A percentile compares a stretch with the other conserved stretches of the same genome.
Evolutionary conservation across 2,797 vertebrate genomes (phyloP).

Genomic region (Danionella dracula): DNA sequence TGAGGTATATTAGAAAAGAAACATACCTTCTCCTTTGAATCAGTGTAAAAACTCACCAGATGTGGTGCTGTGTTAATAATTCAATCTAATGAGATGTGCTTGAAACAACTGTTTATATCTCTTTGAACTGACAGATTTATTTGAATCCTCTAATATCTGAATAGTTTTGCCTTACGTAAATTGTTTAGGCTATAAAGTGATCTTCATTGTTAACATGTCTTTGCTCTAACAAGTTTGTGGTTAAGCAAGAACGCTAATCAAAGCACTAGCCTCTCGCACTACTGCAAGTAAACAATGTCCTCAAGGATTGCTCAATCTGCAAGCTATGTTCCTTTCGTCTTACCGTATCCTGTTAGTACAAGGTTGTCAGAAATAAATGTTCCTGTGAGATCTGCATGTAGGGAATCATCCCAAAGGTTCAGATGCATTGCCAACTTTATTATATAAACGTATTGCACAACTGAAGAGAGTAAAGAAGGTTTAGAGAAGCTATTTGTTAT

Average conservation of each 20-base stretch:
- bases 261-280: constrained; percentile 38
- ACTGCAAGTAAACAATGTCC: constrained; percentile 23
- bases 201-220: constrained; percentile 26
- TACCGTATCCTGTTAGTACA: constrained; percentile 17
- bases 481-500: constrained; percentile 32
- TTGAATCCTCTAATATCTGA: background rate
- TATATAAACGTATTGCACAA: constrained; percentile 37
- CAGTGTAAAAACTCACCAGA: background rate
- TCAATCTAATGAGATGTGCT: background rate
- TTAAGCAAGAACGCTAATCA: constrained; percentile 26
- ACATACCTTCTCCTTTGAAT: background rate
- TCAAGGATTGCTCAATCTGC: constrained; percentile 19
- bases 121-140: background rate
- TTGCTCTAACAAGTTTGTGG: constrained; percentile 45
- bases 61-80: background rate
- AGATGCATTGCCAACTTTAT: constrained; percentile 20
- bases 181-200: constrained; percentile 3
- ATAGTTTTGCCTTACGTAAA: background rate
- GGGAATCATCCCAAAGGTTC: constrained; percentile 3
- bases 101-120: background rate
- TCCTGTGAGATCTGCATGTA: constrained; percentile 6
- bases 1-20: background rate
- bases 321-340: background rate
- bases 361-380: constrained; percentile 9
- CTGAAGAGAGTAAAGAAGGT: constrained; percentile 11